Evolutionary conservation across 64 coral and sea anemone genomes (phyloP).

Genomic region (Cladopsammia gracilis): DNA sequence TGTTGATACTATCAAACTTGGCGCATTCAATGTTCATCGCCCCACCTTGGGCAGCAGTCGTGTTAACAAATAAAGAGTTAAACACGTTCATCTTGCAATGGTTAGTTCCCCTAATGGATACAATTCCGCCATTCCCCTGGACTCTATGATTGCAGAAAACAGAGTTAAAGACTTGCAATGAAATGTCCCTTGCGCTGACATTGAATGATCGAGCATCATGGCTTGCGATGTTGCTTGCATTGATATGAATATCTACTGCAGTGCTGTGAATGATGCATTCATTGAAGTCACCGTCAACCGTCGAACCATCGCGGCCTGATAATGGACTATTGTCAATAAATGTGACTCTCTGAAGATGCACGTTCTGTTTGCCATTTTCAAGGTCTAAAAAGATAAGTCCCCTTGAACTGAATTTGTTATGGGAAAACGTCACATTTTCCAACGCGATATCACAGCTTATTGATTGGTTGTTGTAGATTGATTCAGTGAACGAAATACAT

Average conservation of each 20-base stretch:
- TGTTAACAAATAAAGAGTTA: conserved; percentile 12
- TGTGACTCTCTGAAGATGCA: conserved; percentile 8
- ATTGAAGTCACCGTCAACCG: not conserved
- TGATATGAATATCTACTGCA: not conserved
- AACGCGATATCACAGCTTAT: not conserved
- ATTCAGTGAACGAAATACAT: conserved; percentile 8
- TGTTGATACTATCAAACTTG: not conserved
- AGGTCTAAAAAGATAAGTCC: conserved; percentile 22
- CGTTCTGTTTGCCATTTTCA: not conserved
- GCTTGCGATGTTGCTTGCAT: not conserved
- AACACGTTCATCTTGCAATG: not conserved
- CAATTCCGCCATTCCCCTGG: not conserved
- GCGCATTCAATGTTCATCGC: not conserved
- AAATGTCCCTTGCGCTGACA: conserved; percentile 2
- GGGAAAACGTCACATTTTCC: conserved; percentile 38
- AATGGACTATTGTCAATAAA: conserved; percentile 29
- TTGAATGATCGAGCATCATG: conserved; percentile 11
- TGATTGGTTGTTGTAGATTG: not conserved
- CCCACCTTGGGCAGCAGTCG: not conserved
- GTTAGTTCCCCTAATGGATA: conserved; percentile 12
- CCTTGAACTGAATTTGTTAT: not conserved
- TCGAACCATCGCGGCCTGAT: not conserved
- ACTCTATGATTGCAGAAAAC: conserved; percentile 24
- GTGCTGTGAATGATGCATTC: conserved; percentile 16
- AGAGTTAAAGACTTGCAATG: conserved; percentile 25